Conservation (phyloP, 2,797 vertebrate genomes). For the Sphenopsis melanotis region DNA sequence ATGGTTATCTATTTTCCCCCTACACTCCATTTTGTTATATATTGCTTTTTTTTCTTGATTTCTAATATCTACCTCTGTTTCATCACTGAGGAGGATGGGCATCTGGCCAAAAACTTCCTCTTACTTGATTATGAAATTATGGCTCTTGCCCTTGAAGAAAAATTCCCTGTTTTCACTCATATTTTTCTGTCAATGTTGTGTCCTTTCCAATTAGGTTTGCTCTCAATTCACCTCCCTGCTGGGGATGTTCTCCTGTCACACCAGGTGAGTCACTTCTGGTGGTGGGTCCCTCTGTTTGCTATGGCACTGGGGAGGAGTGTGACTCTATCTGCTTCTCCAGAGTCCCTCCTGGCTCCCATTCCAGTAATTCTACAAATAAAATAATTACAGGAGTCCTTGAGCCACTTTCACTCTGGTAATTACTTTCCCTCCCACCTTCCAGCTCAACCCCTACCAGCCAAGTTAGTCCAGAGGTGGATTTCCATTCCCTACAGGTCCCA, state of each 20-base stretch:
- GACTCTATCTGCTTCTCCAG: background rate
- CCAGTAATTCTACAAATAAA: background rate
- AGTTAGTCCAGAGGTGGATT: background rate
- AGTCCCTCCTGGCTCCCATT: background rate
- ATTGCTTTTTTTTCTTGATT: background rate
- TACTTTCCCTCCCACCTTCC: background rate
- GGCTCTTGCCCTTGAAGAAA: background rate
- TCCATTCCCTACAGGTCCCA: background rate
- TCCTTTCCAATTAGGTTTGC: background rate
- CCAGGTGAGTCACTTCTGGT: background rate
- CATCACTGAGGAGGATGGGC: background rate
- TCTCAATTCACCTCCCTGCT: background rate
- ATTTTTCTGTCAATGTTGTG: background rate
- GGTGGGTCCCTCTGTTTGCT: background rate
- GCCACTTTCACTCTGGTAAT: background rate
- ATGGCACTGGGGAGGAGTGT: background rate
- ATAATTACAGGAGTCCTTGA: background rate
- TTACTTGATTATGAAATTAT: background rate
- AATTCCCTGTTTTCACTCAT: background rate
- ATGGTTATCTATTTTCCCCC: background rate
- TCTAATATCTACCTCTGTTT: background rate
- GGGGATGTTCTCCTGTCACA: background rate
- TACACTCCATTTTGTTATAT: background rate
- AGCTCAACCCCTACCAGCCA: background rate
- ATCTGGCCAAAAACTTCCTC: background rate